Evolutionary conservation across 2,113 vertebrate genomes (phyloP).

Genomic region (Hypomesus transpacificus): DNA sequence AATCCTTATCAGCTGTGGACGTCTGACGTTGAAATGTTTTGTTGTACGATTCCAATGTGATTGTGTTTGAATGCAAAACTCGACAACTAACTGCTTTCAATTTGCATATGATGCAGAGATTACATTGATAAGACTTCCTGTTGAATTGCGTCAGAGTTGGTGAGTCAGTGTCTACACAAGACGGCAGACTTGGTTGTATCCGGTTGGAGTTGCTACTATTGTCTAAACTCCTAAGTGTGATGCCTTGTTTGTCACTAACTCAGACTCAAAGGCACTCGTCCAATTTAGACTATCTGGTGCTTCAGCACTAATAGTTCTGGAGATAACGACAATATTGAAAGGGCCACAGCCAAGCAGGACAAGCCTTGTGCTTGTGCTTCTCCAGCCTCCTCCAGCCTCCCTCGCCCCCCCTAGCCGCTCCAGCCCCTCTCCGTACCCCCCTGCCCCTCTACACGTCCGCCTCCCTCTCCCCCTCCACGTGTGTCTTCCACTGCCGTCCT

Average conservation of each 20-base stretch:
- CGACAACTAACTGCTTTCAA: not conserved
- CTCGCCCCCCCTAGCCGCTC: not conserved
- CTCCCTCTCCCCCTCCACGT: not conserved
- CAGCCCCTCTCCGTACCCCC: slow-evolving; percentile 2
- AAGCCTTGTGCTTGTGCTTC: slow-evolving; percentile 31
- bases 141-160: not conserved
- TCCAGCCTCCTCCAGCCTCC: not conserved
- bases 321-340: no score
- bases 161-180: not conserved
- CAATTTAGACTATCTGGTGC: no score
- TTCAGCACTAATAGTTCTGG: no score
- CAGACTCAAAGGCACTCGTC: no score
- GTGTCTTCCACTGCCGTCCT: not conserved
- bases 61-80: not conserved
- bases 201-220: no score
- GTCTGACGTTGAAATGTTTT: no score
- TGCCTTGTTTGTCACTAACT: no score
- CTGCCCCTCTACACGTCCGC: not conserved
- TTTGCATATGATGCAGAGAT: not conserved
- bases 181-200: no score
- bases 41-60: no score
- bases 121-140: not conserved
- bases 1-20: no score
- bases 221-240: no score
- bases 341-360: slow-evolving; percentile 10